Base-by-base conservation (phyloP, 2,113 vertebrate species). In the Poecilia latipinna region DNA sequence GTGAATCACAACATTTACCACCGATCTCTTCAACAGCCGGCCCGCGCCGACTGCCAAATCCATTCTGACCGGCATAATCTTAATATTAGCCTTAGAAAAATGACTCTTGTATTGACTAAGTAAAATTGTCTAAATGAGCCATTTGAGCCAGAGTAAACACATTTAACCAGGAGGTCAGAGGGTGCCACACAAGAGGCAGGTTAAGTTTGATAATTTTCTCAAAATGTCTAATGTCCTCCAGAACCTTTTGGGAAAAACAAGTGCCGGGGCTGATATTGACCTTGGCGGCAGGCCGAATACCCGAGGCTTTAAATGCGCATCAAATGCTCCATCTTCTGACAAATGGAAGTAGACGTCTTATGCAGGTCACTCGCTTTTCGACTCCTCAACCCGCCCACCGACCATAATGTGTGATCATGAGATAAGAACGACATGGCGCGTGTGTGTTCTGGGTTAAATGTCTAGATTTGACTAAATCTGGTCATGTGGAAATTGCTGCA, bases 191-290 rank as follows among this genome's bases (percentile, higher is more conserved):
- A 91, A 90, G 94, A 96, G 96, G 93, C 93, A 93, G 95, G 95
- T 95, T 93, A 95, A 60, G 96, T 96, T 96, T 96, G 96, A 97
- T 97, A 96, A 97, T 97, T 97, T 96, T 95, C 96, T 97, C 95
- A 95, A 96, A 97, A 96, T 96, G 95, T 96, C 97, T 97, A 96
- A 96, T 93, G 95, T 96, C 95, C 95, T 92, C 92, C 94, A 91
- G 95, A 97, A 95, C 93, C 95, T 82, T 96, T 90, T 89, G 95
- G 96, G 96, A 96, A 96, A 95, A 95, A 70, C 88, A 94, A 96
- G 94, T 92, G 95, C 94, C 91, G 24, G 79, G 82, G 61, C 90
- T 95, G 89, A 78, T 97, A 93, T 97, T 98, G 96, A 97, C 93
- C 95, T 97, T 99, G 97, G 97, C 97, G 95, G 90, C 76, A 33